Conservation (phyloP, 2,113 vertebrate genomes). For the Heterotilapia buettikoferi region DNA sequence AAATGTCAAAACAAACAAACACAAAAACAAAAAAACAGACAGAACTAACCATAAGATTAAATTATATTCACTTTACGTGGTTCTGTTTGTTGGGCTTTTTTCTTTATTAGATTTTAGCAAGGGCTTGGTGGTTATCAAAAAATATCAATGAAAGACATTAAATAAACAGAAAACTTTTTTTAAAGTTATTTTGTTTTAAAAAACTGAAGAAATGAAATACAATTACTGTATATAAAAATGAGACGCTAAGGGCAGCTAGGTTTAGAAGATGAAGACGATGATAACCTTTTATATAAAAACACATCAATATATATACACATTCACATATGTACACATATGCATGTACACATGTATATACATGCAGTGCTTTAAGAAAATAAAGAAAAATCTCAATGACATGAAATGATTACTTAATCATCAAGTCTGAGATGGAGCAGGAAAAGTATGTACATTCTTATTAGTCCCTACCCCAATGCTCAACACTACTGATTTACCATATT, state of each 20-base stretch:
- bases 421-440: not conserved
- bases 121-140: not conserved
- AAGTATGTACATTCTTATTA: not conserved
- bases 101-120: not conserved
- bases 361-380: not conserved
- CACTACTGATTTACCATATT: fast-evolving
- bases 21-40: not conserved
- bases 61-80: not conserved
- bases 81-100: not conserved
- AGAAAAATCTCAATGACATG: not conserved
- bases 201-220: not conserved
- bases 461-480: not conserved
- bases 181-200: not conserved
- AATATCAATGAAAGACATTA: not conserved
- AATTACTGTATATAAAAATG: not conserved
- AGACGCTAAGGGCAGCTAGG: not conserved
- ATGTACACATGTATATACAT: not conserved
- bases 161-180: not conserved
- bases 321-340: not conserved
- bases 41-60: not conserved
- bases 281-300: not conserved
- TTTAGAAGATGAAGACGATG: not conserved
- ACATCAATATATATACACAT: not conserved
- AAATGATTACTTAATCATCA: not conserved
- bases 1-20: not conserved